Percentiles rank a stretch among this genome's conserved stretches.
Conservation (phyloP, 2,888 invertebrate genomes). For the Disparrhopalites patrizii region DNA sequence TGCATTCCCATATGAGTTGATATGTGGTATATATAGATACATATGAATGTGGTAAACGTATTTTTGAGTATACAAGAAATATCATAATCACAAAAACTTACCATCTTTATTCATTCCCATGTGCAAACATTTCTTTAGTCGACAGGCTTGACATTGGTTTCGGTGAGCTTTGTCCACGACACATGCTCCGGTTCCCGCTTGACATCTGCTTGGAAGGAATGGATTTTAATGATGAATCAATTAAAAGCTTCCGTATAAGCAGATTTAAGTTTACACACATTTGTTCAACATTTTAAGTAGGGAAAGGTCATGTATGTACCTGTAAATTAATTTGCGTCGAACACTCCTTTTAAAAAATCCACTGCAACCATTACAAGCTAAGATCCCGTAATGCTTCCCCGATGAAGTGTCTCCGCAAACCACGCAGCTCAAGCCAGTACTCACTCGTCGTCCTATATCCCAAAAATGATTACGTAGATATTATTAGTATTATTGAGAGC, state of each 20-base stretch:
- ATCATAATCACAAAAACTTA: constrained; percentile 58
- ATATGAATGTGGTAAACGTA: no score
- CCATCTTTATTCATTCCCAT: constrained; percentile 99
- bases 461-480: background rate
- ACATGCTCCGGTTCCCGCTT: constrained; percentile 96
- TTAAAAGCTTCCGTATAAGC: background rate
- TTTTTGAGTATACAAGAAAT: no score
- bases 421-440: constrained; percentile 81
- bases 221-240: background rate
- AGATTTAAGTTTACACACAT: background rate
- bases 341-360: constrained; percentile 99
- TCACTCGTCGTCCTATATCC: constrained; percentile 48
- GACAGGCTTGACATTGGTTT: constrained; percentile 98
- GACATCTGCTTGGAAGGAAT: constrained; percentile 69
- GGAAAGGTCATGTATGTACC: constrained; percentile 67
- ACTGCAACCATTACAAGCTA: constrained; percentile 98
- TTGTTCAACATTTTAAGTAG: background rate
- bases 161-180: constrained; percentile 98
- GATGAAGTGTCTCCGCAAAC: constrained; percentile 97
- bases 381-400: constrained; percentile 95
- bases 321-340: constrained; percentile 91
- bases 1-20: no score
- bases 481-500: background rate
- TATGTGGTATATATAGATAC: no score
- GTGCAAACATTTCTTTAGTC: constrained; percentile 94